Base-by-base conservation (phyloP, 2,888 invertebrate genomes). In the Pomacea canaliculata region DNA sequence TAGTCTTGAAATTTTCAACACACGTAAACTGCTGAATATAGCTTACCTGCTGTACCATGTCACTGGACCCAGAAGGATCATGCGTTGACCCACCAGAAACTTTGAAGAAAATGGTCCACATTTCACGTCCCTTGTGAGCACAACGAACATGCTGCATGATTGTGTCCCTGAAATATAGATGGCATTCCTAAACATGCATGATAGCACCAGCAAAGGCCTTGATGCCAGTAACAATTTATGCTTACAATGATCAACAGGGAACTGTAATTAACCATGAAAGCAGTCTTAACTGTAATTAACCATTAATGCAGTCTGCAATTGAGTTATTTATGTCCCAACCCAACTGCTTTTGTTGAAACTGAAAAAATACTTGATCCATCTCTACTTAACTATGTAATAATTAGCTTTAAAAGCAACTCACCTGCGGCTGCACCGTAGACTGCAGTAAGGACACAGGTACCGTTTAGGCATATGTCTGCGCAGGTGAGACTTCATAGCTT, bases 401-500 rank as follows among this genome's bases (percentile, higher is more conserved):
- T 13, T 56, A 56, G 51, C 51, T 56, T 16, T 56, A 13, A 56
- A 56, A 56, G 51, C 16, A 56, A 16, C 1, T 56, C 16, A 80
- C 80, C 78, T 80, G 69, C 80, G 76, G 68, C 78, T 78, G 59
- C 78, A 80, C 19, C 76, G 76, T 4, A 78, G 73, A 37, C 78
- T 78, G 70, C 80, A 80, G 74, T 80, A 80, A 16, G 80, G 76
- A 46, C 80, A 80, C 16, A 80, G 78, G 69, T 74, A 80, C 27
- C 80, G 78, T 60, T 80, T 80, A 27, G 80, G 80, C 71, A 78
- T 76, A 70, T 80, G 80, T 5, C 78, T 73, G 37, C 78, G 71
- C 51, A 80, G 70, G 66, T 80, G 80, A 8, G 80, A 80, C 63
- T 80, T 80, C 75, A 80, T 78, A 18, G 80, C 80, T 73, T 80